Percentiles rank a stretch among this genome's conserved stretches.
These are phyloP conservation scores for Pseudomyrmex flavicornis DNA, from an alignment of 1,140 invertebrate species.

Conservation along the genomic window DNA sequence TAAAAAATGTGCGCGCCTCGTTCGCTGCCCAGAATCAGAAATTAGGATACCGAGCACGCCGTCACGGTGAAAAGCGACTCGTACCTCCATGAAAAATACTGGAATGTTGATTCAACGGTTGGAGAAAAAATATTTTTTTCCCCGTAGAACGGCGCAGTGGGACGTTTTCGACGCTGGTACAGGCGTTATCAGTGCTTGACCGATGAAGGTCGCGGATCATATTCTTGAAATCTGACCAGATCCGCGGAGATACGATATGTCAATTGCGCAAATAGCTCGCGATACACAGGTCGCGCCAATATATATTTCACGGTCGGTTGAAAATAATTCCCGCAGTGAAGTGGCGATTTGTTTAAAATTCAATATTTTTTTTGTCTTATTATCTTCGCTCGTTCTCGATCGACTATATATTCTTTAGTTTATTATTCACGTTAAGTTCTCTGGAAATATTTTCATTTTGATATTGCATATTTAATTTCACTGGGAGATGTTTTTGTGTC, in stretches of 20 bases:
- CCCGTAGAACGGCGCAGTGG: slow-evolving; percentile 46
- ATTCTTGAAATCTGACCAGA: slow-evolving; percentile 54
- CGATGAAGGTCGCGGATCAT: slow-evolving; percentile 55
- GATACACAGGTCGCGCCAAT: slow-evolving; percentile 13
- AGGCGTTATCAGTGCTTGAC: slow-evolving; percentile 50
- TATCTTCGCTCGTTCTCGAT: slow-evolving; percentile 16
- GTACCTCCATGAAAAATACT: slow-evolving; percentile 60
- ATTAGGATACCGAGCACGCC: slow-evolving; percentile 57
- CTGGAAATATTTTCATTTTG: not conserved
- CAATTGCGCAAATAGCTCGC: slow-evolving; percentile 25
- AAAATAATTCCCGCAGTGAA: not conserved
- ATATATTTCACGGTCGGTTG: slow-evolving; percentile 12
- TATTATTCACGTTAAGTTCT: slow-evolving; percentile 28
- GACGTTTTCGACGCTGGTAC: slow-evolving; percentile 50
- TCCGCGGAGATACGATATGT: slow-evolving; percentile 32
- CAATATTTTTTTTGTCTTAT: slow-evolving; percentile 24
- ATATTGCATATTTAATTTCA: slow-evolving; percentile 3
- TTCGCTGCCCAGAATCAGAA: slow-evolving; percentile 55
- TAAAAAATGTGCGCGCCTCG: slow-evolving; percentile 60
- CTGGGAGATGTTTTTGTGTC: not conserved
- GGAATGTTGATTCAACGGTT: slow-evolving; percentile 58
- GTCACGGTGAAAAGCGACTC: slow-evolving; percentile 57
- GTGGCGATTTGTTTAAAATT: not conserved
- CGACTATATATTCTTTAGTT: slow-evolving; percentile 1
- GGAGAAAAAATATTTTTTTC: slow-evolving; percentile 61